A percentile compares a stretch with the other conserved stretches of the same genome.
Evolutionary conservation across 2,888 invertebrate species (phyloP).

Genomic region (Chesias legatella): DNA sequence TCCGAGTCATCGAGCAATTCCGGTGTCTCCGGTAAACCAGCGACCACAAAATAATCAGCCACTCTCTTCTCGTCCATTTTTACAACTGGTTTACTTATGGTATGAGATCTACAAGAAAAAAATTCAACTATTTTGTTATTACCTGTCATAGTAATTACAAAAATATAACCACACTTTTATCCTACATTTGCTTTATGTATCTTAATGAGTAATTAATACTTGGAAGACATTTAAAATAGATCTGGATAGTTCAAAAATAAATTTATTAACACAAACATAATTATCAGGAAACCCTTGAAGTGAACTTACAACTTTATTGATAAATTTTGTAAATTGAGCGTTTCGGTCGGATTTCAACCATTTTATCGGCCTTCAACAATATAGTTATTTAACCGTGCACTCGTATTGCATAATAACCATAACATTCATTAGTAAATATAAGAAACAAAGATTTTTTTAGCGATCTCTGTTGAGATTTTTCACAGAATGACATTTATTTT

Average conservation of each 20-base stretch:
- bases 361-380: conserved; percentile 31
- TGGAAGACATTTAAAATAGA: not conserved
- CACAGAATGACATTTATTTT: conserved; percentile 46
- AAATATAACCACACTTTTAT: conserved; percentile 19
- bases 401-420: not conserved
- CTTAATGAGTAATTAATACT: not conserved
- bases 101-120: conserved; percentile 34
- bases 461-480: conserved; percentile 38
- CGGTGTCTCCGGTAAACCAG: conserved; percentile 93
- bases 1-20: conserved; percentile 90
- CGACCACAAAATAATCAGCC: conserved; percentile 99
- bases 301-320: conserved; percentile 56
- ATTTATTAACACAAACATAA: conserved; percentile 34
- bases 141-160: conserved; percentile 5
- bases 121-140: conserved; percentile 24
- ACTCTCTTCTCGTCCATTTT: conserved; percentile 92
- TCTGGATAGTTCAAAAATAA: conserved; percentile 5
- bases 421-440: conserved; percentile 15
- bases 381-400: conserved; percentile 21
- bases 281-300: conserved; percentile 56
- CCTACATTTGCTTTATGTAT: not conserved
- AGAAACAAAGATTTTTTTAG: conserved; percentile 26
- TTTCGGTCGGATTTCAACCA: conserved; percentile 37
- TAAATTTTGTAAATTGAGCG: conserved; percentile 32
- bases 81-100: conserved; percentile 23